Base-by-base conservation (phyloP, 2,888 invertebrate species). In the Melinaea menophilus region DNA sequence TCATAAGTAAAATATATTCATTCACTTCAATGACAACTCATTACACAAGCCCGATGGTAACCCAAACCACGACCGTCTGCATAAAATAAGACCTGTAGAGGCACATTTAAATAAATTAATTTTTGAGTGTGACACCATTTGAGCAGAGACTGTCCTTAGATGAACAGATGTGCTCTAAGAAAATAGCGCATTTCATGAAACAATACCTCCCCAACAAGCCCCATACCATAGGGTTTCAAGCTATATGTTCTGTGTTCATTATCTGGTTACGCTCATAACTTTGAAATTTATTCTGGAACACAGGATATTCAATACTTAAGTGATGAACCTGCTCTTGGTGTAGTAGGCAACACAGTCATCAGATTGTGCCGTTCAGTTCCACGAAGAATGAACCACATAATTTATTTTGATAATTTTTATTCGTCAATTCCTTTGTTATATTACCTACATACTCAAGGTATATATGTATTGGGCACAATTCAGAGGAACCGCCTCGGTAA, bases 31-130 rank as follows among this genome's bases (percentile, higher is more conserved):
- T 22, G 22, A 22, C 22, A 22, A 22, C 22, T 59, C 58, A 60
- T 34, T 46, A 47, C 68, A 68, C 63, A 65, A 63, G 51, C 68
- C 61, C 13, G 57, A 61, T 60, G 60, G 62, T 34, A 63, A 64
- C 56, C 62, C 61, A 51, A n/a, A 67, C 4, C 64, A 68, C 35
- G 69, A 72, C 63, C 64, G 69, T 58, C 66, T 72, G 35, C 60
- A 65, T 63, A 72, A 72, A 66, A 66, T 73, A 33, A 55, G 71
- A 45, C 71, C 71, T 60, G 54, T 71, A 35, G 60, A 62, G 9
- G 61, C 59, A 33, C 63, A 67, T 48, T 61, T 71, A 45, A 69
- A 71, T 22, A 56, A 69, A 35, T 35, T 35, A 35, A n/a, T 35
- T 35, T 35, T 35, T 4, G 35, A 35, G 35, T 35, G 35, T 35